Evolutionary conservation across 2,888 invertebrate species (phyloP), one percentile per base, ranked within the genome.

Genomic region (Harmothoe impar): DNA sequence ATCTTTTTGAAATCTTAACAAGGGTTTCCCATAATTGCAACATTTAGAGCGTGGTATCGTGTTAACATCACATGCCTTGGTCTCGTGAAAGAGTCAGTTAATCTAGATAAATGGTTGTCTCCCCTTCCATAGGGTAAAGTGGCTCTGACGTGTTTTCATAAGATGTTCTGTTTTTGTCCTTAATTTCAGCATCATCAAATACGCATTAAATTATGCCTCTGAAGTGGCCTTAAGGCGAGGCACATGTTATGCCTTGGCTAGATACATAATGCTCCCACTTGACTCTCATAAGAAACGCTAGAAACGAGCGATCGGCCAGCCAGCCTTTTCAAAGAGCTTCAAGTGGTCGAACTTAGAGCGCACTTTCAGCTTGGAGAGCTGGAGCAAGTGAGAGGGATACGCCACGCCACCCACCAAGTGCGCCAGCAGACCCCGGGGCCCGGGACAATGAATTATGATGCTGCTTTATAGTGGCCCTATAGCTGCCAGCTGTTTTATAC

Each of bases 151-250:
- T 43, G 43, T 43, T 43, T 17, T 35, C 81, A 81, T 81, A 43
- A 81, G n/a, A 43, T 43, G 35, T 1, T 17, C 43, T 23, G 15
- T 81, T 81, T 81, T 81, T 81, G 43, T 17, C 81, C 81, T 81
- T 81, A 81, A 81, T 81, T 81, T 81, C 43, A 43, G 81, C 81
- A 33, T 81, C 81, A 81, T 81, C 81, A 81, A 81, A 81, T 35
- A 20, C 81, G n/a, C 81, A 35, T 81, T 81, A 81, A 72, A 72
- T 72, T 72, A 72, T 72, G 72, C 72, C 29, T 29, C 72, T 72
- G 35, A 81, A 81, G 81, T 81, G 81, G 81, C 35, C 17, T 20
- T 33, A 43, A 81, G 81, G 15, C 81, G 72, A 29, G 72, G 72
- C 5, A 72, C 72, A 72, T 72, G 72, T 72, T 72, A 29, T 25